Evolutionary conservation across 92 coral and sea anemone species (phyloP).

Genomic region (Chrysogorgia sp.): DNA sequence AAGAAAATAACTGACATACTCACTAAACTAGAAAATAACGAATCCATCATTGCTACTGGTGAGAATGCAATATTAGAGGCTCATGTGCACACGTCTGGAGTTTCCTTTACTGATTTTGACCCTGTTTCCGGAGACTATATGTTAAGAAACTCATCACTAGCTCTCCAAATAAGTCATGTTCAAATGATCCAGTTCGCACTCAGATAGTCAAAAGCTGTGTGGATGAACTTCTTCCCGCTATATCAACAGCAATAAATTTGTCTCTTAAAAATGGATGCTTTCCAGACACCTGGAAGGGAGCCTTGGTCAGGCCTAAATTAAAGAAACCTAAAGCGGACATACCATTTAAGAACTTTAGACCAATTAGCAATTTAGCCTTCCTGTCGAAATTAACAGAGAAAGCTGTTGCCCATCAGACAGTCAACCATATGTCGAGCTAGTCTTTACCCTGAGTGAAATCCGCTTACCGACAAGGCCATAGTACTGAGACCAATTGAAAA

Average conservation of each 20-base stretch:
- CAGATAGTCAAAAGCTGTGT: background rate
- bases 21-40: too few species aligned
- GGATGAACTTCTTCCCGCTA: conserved; percentile 8
- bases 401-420: background rate
- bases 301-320: background rate
- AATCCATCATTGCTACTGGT: too few species aligned
- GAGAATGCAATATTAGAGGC: too few species aligned
- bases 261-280: background rate
- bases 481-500: too few species aligned
- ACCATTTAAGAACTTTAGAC: background rate
- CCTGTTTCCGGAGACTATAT: too few species aligned
- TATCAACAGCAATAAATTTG: background rate
- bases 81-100: too few species aligned
- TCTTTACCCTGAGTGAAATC: too few species aligned
- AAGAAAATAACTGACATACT: too few species aligned
- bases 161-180: background rate
- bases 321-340: conserved; percentile 2
- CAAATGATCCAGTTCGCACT: background rate
- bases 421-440: too few species aligned
- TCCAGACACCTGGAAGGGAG: background rate
- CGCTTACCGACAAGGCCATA: too few species aligned
- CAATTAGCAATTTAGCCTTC: background rate
- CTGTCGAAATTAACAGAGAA: background rate
- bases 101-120: too few species aligned
- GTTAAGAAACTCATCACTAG: too few species aligned